Evolutionary conservation across 2,888 invertebrate genomes (phyloP).

Genomic region (Tupiocoris notatus): DNA sequence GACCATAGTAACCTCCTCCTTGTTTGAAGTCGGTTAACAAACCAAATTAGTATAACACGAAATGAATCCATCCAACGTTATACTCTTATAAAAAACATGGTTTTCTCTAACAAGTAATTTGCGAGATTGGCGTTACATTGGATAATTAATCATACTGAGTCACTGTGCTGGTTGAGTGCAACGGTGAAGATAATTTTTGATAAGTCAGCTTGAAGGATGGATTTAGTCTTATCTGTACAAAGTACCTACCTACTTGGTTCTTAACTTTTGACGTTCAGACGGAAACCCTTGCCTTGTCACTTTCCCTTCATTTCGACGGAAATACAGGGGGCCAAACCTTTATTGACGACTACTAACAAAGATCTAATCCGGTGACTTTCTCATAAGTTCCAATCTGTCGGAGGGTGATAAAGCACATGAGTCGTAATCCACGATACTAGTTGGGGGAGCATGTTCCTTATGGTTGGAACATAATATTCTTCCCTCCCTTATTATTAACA

Average conservation of each 20-base stretch:
- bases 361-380: slow-evolving; percentile 1
- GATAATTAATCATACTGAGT: no score
- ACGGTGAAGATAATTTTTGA: background rate
- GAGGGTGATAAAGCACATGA: slow-evolving; percentile 10
- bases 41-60: no score
- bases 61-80: no score
- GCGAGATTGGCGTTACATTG: no score
- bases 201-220: background rate
- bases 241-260: background rate
- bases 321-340: slow-evolving; percentile 1
- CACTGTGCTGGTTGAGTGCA: no score
- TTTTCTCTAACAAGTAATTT: no score
- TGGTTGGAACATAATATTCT: background rate
- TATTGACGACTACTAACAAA: slow-evolving; percentile 17
- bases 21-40: no score
- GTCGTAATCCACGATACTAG: background rate
- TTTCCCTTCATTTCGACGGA: background rate
- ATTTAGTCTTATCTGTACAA: background rate
- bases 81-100: no score
- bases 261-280: no score
- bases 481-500: no score
- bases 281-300: no score
- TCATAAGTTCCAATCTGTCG: background rate
- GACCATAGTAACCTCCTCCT: no score
- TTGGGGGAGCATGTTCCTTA: slow-evolving; percentile 9